These are phyloP conservation scores for Asbolus verrucosus DNA, from an alignment of 1,140 invertebrate genomes.

Conservation along the genomic window DNA sequence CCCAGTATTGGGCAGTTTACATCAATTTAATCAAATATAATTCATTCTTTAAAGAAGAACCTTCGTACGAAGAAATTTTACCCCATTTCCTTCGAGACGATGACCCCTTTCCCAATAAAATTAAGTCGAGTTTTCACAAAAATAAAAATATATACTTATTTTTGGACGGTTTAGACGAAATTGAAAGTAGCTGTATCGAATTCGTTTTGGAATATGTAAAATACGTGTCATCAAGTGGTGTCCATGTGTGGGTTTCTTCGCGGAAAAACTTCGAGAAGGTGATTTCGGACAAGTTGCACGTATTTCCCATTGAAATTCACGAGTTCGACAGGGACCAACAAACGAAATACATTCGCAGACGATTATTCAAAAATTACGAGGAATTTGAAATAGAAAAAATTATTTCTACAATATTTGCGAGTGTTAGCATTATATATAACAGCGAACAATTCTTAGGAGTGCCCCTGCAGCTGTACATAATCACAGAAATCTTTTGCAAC, in stretches of 20 bases:
- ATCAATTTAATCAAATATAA: background rate
- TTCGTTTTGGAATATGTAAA: background rate
- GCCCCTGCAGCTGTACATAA: background rate
- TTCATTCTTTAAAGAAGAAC: background rate
- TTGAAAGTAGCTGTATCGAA: background rate
- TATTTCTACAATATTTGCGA: background rate
- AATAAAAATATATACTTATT: background rate
- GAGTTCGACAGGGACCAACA: background rate
- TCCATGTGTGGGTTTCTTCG: background rate
- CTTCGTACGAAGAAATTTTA: background rate
- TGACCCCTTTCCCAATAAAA: background rate
- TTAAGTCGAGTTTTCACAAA: background rate
- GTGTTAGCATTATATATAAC: no score
- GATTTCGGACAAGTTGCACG: background rate
- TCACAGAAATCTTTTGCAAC: background rate
- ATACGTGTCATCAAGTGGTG: background rate
- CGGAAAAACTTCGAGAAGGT: conserved; percentile 2
- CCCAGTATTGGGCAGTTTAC: background rate
- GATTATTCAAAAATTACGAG: background rate
- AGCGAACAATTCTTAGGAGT: background rate
- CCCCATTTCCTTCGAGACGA: background rate
- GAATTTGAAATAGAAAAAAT: background rate
- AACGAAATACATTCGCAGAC: background rate
- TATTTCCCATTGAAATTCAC: background rate
- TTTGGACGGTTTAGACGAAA: conserved; percentile 1